These are phyloP conservation scores for Meandrusa payeni DNA, from an alignment of 2,888 invertebrate species.

Conservation along the genomic window DNA sequence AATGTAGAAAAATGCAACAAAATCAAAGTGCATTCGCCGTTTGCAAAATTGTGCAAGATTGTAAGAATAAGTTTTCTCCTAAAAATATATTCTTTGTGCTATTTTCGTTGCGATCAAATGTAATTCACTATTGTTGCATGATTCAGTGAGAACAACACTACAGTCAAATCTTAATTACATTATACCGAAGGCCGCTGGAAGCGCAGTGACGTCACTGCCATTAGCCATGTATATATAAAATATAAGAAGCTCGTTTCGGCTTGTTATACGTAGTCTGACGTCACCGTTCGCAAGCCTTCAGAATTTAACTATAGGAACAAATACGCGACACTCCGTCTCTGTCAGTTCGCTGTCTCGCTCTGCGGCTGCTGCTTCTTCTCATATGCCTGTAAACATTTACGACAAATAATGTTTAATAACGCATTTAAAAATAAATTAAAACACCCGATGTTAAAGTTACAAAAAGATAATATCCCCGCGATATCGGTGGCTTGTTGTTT, in stretches of 20 bases:
- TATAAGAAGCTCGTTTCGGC: background rate
- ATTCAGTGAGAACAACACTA: background rate
- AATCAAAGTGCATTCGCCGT: constrained; percentile 8
- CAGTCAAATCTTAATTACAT: constrained; percentile 3
- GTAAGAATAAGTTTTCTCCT: background rate
- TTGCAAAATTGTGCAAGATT: background rate
- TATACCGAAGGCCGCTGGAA: background rate
- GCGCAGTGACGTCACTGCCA: background rate
- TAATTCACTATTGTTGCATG: constrained; percentile 7
- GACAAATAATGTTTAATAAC: too few relatives aligned
- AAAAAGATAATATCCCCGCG: too few relatives aligned
- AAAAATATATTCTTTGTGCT: constrained; percentile 5
- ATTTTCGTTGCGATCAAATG: constrained; percentile 3
- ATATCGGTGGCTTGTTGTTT: too few relatives aligned
- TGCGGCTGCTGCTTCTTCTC: constrained; percentile 42
- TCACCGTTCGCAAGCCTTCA: background rate
- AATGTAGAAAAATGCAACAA: constrained; percentile 11
- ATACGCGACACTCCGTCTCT: constrained; percentile 12
- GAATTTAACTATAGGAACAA: constrained; percentile 19
- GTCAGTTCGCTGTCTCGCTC: constrained; percentile 38
- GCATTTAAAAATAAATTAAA: constrained; percentile 17
- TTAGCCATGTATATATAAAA: background rate
- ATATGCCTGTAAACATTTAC: constrained; percentile 63
- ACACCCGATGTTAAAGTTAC: too few relatives aligned
- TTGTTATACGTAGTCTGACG: background rate